Conservation (phyloP, 2,888 invertebrate species). For the Dilophus febrilis region DNA sequence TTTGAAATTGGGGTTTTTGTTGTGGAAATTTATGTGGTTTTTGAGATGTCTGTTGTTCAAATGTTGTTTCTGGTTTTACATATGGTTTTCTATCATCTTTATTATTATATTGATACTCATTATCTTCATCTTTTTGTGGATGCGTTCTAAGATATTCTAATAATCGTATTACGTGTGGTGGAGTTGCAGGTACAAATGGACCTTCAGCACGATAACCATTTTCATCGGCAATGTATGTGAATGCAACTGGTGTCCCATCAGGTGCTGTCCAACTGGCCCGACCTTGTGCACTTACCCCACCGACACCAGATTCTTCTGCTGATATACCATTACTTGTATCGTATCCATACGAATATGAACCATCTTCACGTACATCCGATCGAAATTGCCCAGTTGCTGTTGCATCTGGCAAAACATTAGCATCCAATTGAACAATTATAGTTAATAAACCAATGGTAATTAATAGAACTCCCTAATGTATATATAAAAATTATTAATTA, state of each 20-base stretch:
- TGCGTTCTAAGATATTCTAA: constrained; percentile 4
- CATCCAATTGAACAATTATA: too few species aligned
- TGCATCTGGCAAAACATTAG: too few species aligned
- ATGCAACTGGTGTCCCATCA: constrained; percentile 5
- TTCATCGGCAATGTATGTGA: constrained; percentile 7
- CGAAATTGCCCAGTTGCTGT: too few species aligned
- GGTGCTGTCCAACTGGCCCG: constrained; percentile 6
- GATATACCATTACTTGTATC: constrained; percentile 7
- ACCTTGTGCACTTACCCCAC: constrained; percentile 6
- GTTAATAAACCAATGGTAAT: too few species aligned
- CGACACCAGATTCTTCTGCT: constrained; percentile 5
- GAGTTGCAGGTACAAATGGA: constrained; percentile 6
- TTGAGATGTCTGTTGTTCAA: too few species aligned
- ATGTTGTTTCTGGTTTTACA: too few species aligned
- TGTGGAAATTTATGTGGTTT: too few species aligned
- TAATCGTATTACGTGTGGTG: constrained; percentile 3
- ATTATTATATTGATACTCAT: too few species aligned
- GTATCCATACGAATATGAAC: constrained; percentile 4
- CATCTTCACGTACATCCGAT: constrained; percentile 2
- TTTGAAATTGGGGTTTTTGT: too few species aligned
- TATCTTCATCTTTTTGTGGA: not conserved
- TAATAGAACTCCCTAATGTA: too few species aligned
- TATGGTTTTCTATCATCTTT: too few species aligned
- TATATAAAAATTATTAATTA: too few species aligned
- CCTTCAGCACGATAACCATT: constrained; percentile 7